Evolutionary conservation across 2,113 vertebrate species (phyloP).

Genomic region (Callaeas wilsoni): DNA sequence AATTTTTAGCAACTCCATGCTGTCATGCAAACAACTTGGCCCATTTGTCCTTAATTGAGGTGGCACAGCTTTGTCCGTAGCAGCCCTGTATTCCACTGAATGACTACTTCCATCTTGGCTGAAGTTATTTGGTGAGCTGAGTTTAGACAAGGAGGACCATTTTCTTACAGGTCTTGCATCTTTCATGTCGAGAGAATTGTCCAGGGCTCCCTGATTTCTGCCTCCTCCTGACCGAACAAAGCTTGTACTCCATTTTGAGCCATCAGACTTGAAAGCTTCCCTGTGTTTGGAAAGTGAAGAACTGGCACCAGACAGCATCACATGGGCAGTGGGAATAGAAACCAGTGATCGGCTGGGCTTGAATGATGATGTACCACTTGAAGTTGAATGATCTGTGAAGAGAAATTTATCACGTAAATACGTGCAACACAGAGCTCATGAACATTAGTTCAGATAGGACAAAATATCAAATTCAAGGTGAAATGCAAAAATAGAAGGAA

Average conservation of each 20-base stretch:
- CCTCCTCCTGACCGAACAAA: conserved; percentile 66
- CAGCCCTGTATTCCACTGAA: conserved; percentile 62
- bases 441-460: neutral
- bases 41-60: conserved; percentile 70
- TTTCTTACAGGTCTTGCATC: conserved; percentile 83
- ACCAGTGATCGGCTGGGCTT: conserved; percentile 77
- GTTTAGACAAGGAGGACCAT: conserved; percentile 90
- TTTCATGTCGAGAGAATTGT: conserved; percentile 83
- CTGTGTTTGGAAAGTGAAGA: conserved; percentile 72
- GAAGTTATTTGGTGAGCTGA: conserved; percentile 69
- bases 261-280: conserved; percentile 61
- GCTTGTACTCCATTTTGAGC: conserved; percentile 73
- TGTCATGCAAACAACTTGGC: conserved; percentile 70
- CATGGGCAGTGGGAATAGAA: conserved; percentile 82
- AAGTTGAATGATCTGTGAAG: conserved; percentile 86
- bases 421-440: neutral
- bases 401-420: neutral
- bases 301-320: conserved; percentile 81
- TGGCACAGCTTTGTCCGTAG: conserved; percentile 61
- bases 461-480: neutral
- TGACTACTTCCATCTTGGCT: conserved; percentile 40
- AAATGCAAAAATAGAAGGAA: neutral
- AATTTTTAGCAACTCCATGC: conserved; percentile 71
- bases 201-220: conserved; percentile 53
- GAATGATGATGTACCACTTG: conserved; percentile 83